phyloP scores from a whole-genome alignment of 1,140 invertebrate genomes.

The Marisa cornuarietis region DNA sequence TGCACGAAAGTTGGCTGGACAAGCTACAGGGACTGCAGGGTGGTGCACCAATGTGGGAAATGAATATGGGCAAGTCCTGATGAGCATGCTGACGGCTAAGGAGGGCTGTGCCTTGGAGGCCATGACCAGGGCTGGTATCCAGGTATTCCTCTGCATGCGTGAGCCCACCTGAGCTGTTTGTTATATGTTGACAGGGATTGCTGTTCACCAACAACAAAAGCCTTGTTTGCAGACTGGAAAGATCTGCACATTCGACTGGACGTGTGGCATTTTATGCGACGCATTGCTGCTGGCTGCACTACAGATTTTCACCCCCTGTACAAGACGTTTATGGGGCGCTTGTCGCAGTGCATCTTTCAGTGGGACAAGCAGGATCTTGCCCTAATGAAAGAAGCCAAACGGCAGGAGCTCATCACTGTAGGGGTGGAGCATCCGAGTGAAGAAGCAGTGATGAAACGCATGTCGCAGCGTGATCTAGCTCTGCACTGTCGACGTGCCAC shows the following conservation, averaged over 20 bases:
- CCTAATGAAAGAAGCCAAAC: conserved; percentile 37
- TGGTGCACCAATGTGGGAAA: conserved; percentile 36
- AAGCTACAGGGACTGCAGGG: conserved; percentile 17
- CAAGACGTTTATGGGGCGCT: conserved; percentile 33
- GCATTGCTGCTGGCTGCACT: conserved; percentile 32
- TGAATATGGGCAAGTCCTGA: conserved; percentile 36
- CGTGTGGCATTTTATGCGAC: conserved; percentile 52
- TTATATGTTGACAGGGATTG: conserved; percentile 33
- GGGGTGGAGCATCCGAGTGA: conserved; percentile 27
- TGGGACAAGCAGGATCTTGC: conserved; percentile 32
- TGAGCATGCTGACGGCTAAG: conserved; percentile 27
- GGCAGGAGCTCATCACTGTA: conserved; percentile 17
- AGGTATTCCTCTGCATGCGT: conserved; percentile 23
- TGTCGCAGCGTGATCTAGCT: conserved; percentile 31
- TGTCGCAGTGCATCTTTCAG: conserved; percentile 43
- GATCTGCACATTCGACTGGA: conserved; percentile 36
- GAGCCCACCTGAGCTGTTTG: conserved; percentile 6
- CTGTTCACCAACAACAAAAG: conserved; percentile 15
- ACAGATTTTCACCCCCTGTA: conserved; percentile 45
- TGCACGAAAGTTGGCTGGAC: conserved; percentile 32
- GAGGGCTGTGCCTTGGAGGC: conserved; percentile 26
- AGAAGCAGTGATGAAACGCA: conserved; percentile 12
- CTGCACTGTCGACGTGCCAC: conserved; percentile 40
- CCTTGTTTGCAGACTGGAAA: conserved; percentile 23
- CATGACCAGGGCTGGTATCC: conserved; percentile 23